phyloP scores from a whole-genome alignment of 2,113 vertebrate species.

The Rostratula benghalensis region DNA sequence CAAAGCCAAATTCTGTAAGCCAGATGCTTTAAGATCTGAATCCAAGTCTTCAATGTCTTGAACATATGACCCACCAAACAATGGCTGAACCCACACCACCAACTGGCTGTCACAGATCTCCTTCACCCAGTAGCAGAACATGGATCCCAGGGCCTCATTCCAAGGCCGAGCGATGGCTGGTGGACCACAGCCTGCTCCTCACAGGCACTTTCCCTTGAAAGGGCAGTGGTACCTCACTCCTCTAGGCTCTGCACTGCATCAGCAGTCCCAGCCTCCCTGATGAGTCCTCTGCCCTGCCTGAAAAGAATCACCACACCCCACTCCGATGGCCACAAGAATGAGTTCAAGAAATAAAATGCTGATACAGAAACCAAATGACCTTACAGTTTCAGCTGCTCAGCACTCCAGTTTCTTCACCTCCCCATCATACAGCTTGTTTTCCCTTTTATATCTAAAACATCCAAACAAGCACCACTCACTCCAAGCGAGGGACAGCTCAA shows the following conservation, averaged over 20 bases:
- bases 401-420: not conserved
- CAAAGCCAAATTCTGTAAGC: constrained; percentile 31
- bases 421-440: not conserved
- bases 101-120: not conserved
- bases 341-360: not conserved
- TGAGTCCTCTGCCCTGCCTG: not conserved
- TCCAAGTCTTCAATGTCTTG: not conserved
- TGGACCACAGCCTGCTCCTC: not conserved
- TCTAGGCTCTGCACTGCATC: not conserved
- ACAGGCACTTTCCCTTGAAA: not conserved
- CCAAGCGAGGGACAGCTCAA: not conserved
- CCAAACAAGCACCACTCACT: not conserved
- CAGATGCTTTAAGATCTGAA: constrained; percentile 39
- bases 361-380: not conserved
- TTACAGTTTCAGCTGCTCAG: not conserved
- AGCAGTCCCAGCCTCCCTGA: not conserved
- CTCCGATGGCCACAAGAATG: not conserved
- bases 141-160: not conserved
- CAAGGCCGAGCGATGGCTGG: not conserved
- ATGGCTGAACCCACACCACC: not conserved
- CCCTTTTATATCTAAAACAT: not conserved
- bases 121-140: not conserved
- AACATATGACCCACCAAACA: not conserved
- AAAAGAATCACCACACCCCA: not conserved
- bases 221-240: accelerated